Percentiles rank a stretch among this genome's conserved stretches.
phyloP scores from a whole-genome alignment of 2,113 vertebrate genomes.

The Tragelaphus strepsiceros region DNA sequence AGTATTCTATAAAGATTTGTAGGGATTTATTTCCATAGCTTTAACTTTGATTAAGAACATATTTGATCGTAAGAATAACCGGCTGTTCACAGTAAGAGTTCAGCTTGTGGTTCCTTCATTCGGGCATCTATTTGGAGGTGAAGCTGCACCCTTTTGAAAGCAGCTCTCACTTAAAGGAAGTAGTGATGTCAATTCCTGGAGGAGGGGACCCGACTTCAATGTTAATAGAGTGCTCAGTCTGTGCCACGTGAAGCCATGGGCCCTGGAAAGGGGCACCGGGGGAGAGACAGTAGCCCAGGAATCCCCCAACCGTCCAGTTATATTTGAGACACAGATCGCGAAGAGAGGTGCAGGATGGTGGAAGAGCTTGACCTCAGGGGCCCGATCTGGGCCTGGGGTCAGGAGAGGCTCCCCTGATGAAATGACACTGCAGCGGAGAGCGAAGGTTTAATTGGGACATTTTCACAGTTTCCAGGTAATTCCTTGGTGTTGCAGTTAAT shows the following conservation, averaged over 20 bases:
- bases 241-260: fast-evolving
- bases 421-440: neutral
- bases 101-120: neutral
- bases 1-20: neutral
- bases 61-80: neutral
- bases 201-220: too few relatives aligned
- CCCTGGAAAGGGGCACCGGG: fast-evolving
- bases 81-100: neutral
- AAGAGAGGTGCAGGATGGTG: neutral
- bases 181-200: fast-evolving
- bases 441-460: too few relatives aligned
- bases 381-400: neutral
- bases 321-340: neutral
- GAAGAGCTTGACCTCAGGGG: neutral
- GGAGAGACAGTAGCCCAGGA: too few relatives aligned
- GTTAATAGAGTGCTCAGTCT: fast-evolving
- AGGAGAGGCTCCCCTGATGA: neutral
- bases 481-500: neutral
- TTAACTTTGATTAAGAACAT: neutral
- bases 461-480: neutral
- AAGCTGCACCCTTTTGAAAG: neutral
- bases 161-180: neutral
- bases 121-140: neutral
- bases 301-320: neutral
- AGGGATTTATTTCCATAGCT: neutral